phyloP scores from a whole-genome alignment of 2,797 vertebrate genomes.

The Poliocrania exsul region DNA sequence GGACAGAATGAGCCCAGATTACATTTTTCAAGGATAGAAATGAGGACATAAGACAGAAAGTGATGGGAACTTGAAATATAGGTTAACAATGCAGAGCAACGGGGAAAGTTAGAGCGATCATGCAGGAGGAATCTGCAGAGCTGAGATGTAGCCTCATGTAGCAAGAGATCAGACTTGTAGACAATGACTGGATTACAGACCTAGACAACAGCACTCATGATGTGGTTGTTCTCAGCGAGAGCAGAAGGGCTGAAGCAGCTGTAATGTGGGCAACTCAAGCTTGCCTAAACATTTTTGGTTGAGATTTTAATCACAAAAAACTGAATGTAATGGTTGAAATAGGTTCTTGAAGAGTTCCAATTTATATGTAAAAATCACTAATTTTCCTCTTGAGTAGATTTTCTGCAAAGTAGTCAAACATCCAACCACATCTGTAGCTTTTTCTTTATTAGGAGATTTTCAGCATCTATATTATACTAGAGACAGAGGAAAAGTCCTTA shows the following conservation, averaged over 20 bases:
- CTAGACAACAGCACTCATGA: constrained; percentile 33
- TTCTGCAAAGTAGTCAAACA: constrained; percentile 49
- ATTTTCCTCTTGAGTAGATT: constrained; percentile 18
- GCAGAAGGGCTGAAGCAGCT: constrained; percentile 8
- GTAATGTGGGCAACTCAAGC: constrained; percentile 27
- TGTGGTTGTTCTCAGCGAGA: constrained; percentile 27
- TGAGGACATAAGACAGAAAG: neutral
- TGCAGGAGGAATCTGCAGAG: neutral
- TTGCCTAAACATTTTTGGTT: constrained; percentile 7
- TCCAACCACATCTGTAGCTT: constrained; percentile 42
- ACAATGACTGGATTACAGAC: constrained; percentile 29
- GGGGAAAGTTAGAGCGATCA: neutral
- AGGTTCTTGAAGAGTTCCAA: constrained; percentile 13
- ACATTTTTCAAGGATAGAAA: neutral
- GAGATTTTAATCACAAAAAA: constrained; percentile 18
- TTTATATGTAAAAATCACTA: constrained; percentile 1
- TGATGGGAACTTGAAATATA: neutral
- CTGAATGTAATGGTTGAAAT: neutral
- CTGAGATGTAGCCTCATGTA: neutral
- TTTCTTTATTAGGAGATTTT: constrained; percentile 44
- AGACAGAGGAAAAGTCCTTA: constrained; percentile 47
- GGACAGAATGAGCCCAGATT: neutral
- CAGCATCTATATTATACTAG: neutral
- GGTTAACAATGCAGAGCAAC: neutral
- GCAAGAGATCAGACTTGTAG: neutral